Evolutionary conservation across 2,113 vertebrate genomes (phyloP), one percentile per base, ranked within the genome.

Genomic region (Hyperoodon ampullatus): DNA sequence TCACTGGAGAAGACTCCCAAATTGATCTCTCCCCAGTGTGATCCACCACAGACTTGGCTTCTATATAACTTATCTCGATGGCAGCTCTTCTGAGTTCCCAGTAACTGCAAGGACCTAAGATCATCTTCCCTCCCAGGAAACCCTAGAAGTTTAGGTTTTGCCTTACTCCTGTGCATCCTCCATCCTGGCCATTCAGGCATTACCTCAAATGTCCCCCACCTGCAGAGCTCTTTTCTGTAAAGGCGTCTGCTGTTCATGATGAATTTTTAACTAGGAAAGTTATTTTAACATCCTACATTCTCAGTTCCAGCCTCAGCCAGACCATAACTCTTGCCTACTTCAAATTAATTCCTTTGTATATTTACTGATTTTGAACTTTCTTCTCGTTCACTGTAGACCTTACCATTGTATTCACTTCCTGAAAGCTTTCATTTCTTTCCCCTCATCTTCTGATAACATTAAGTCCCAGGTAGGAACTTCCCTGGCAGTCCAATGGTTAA

Each of bases 311-410:
- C 53, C n/a, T 71, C 77, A 60, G 39, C 55, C 35, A 50, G n/a
- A 35, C 58, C 19, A 23, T 58, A 93, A 87, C 53, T 74, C 13
- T 72, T 68, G 23, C 18, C 14, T 35, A 33, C 60, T 87, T 93
- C 2, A 4, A 42, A 6, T 60, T 70, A 42, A 53, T 70, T 83
- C 47, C 12, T 72, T 50, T 85, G 11, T 66, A 3, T 24, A 35
- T 95, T 78, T 93, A n/a, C 72, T 96, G n/a, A 71, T 89, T 96
- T 58, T 44, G 5, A 87, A 16, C 21, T 77, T 91, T 30, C 0
- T 72, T 86, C 74, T 81, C 2, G 0, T 61, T 61, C 7, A 11
- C 6, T 30, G 3, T 83, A 77, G 74, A 61, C 47, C 1, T 82
- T 87, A 24, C 23, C 30, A 53, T 65, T 84, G 26, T 50, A 8